Evolutionary conservation across 2,113 vertebrate genomes (phyloP).

Genomic region (Grallaria varia): DNA sequence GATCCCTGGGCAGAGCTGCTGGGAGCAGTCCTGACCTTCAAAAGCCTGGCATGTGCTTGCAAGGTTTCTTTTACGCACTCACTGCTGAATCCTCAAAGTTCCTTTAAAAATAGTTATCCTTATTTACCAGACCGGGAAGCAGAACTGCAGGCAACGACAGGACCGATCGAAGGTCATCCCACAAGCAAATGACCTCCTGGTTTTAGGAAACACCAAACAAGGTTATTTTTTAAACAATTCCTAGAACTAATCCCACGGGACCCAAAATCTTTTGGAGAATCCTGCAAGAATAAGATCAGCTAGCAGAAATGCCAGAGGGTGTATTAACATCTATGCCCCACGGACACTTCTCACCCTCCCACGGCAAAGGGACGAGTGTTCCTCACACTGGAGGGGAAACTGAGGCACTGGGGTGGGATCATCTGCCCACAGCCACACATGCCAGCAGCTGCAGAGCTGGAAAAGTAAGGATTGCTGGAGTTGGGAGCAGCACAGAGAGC

Average conservation of each 20-base stretch:
- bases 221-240: background rate
- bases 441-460: background rate
- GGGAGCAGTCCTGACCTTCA: background rate
- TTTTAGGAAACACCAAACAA: background rate
- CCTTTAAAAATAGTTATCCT: background rate
- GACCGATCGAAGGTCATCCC: background rate
- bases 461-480: background rate
- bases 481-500: background rate
- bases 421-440: rapidly evolving
- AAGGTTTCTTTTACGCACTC: background rate
- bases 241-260: background rate
- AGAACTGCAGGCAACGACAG: background rate
- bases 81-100: background rate
- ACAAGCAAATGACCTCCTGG: background rate
- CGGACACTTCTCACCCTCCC: background rate
- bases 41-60: background rate
- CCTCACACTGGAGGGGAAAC: background rate
- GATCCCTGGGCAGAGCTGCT: background rate
- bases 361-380: rapidly evolving
- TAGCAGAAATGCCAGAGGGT: background rate
- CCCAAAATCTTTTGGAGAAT: background rate
- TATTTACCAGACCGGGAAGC: background rate
- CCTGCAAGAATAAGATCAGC: background rate
- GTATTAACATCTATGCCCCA: background rate
- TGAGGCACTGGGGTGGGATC: background rate